These are phyloP conservation scores for Corella eumyota DNA, from an alignment of 23 tunicate genomes.

Conservation along the genomic window DNA sequence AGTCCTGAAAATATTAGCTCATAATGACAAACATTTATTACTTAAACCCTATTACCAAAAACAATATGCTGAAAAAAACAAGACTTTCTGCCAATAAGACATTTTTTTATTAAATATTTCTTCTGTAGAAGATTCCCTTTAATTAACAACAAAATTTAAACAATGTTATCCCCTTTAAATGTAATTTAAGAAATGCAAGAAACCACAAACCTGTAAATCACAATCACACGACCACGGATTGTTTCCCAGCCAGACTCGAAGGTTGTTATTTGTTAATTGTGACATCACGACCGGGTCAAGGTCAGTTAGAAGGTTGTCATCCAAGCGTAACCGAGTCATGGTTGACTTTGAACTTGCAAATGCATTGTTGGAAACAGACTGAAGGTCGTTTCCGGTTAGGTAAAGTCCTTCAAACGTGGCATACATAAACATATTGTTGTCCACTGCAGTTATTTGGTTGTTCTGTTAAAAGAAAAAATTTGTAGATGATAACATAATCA, in stretches of 20 bases:
- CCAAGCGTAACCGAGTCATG: constrained; percentile 23
- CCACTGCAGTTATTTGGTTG: constrained; percentile 3
- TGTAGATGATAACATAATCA: neutral
- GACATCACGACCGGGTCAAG: constrained; percentile 18
- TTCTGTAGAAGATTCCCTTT: no score
- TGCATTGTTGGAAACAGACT: constrained; percentile 13
- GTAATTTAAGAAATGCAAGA: neutral
- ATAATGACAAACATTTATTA: no score
- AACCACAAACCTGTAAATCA: constrained; percentile 17
- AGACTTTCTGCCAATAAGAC: no score
- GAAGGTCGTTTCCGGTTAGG: constrained; percentile 26
- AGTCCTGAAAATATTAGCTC: constrained; percentile 10
- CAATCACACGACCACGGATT: constrained; percentile 85
- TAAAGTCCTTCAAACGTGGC: constrained; percentile 10
- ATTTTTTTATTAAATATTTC: no score
- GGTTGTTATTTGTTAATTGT: constrained; percentile 5
- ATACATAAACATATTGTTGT: constrained; percentile 9
- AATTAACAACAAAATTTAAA: no score
- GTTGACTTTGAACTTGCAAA: constrained; percentile 10
- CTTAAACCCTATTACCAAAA: no score
- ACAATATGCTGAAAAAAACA: no score
- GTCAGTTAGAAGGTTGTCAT: constrained; percentile 16
- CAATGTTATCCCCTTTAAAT: no score
- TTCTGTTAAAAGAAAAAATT: constrained; percentile 15
- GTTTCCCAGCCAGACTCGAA: constrained; percentile 33